Evolutionary conservation across 2,797 vertebrate genomes (phyloP).

Genomic region (Sebastes umbrosus): DNA sequence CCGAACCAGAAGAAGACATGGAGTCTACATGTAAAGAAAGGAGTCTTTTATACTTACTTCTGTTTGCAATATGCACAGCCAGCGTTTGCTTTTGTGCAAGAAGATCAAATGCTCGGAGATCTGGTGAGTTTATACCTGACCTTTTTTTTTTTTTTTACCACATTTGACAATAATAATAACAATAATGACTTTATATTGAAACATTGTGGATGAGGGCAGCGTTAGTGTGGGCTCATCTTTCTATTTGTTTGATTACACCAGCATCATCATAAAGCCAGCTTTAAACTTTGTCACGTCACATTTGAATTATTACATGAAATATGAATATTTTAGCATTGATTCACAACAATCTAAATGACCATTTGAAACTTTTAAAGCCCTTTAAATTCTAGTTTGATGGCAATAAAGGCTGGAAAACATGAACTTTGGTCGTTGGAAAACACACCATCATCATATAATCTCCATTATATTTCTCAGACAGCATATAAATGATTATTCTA

Average conservation of each 20-base stretch:
- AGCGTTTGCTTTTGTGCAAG: slow-evolving; percentile 66
- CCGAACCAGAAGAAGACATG: slow-evolving; percentile 75
- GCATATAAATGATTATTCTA: neutral
- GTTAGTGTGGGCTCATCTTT: neutral
- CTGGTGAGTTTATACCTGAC: slow-evolving; percentile 71
- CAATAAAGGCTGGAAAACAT: neutral
- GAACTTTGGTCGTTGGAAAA: neutral
- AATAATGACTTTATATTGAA: neutral
- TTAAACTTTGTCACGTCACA: neutral
- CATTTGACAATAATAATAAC: neutral
- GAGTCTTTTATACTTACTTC: slow-evolving; percentile 63
- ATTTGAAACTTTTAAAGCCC: neutral
- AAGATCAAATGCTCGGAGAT: slow-evolving; percentile 73
- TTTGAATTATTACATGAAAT: neutral
- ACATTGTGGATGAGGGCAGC: neutral
- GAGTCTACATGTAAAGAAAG: slow-evolving; percentile 68
- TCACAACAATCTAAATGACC: neutral
- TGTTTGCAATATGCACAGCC: slow-evolving; percentile 63
- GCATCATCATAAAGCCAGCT: neutral
- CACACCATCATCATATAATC: neutral
- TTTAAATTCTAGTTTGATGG: neutral
- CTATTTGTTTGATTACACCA: slow-evolving; percentile 7
- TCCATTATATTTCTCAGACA: neutral
- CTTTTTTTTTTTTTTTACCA: neutral
- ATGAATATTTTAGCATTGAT: neutral